phyloP scores from a whole-genome alignment of 2,888 invertebrate genomes.

The Phengaris arion region DNA sequence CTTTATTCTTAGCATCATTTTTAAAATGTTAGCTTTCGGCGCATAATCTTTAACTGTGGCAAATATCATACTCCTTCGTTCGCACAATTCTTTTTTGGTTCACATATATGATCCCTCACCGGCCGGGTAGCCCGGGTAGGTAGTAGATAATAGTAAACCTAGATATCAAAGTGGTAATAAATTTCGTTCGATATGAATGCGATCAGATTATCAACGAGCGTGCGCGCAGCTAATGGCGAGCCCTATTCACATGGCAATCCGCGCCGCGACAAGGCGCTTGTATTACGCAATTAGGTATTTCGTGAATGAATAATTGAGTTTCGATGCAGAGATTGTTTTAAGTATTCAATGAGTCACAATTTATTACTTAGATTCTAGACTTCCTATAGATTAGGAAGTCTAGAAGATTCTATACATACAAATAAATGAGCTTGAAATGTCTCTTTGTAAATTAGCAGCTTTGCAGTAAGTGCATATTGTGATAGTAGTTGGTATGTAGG shows the following conservation, averaged over 20 bases:
- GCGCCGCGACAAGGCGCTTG: conserved; percentile 41
- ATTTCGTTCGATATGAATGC: conserved; percentile 36
- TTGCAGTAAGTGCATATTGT: too few species aligned
- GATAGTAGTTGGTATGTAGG: too few species aligned
- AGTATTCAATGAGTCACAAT: neutral
- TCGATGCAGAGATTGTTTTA: neutral
- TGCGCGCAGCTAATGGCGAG: conserved; percentile 31
- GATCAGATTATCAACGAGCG: conserved; percentile 40
- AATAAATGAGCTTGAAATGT: neutral
- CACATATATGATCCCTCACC: too few species aligned
- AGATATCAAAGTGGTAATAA: neutral
- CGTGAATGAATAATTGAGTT: conserved; percentile 20
- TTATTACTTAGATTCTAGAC: conserved; percentile 1
- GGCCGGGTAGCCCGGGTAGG: neutral
- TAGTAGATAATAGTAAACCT: neutral
- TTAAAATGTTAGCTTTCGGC: too few species aligned
- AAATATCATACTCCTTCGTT: too few species aligned
- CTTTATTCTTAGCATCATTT: too few species aligned
- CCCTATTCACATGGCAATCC: conserved; percentile 49
- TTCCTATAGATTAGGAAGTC: neutral
- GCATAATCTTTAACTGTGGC: too few species aligned
- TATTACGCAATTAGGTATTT: conserved; percentile 47
- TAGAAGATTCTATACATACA: too few species aligned
- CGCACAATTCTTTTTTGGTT: too few species aligned
- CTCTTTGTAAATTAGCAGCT: too few species aligned